Base-by-base conservation (phyloP, 2,888 invertebrate genomes). In the Acleris sparsana region DNA sequence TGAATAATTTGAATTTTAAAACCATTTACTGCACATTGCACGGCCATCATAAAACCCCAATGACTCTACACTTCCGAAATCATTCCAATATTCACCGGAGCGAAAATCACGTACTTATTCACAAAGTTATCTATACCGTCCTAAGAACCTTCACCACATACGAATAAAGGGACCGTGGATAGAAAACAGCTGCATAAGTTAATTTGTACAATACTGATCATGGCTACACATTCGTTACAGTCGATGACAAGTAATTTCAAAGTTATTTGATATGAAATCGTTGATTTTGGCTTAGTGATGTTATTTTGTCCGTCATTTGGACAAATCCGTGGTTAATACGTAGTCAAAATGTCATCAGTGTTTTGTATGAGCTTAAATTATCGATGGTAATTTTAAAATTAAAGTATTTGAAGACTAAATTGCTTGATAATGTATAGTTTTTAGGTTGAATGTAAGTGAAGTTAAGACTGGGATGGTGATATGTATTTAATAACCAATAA, bases 201-300 rank as follows among this genome's bases (percentile, higher is more conserved):
- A 65, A 33, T 5, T 60, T 60, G 65, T 65, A 60, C 17, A 43
- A n/a, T 22, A 46, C 44, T 29, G 33, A 61, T 65, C 65, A 65
- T 52, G 65, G 55, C 44, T 61, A 49, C 65, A 60, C 60, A 66
- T 66, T 66, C 44, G 66, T 66, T 62, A 62, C 61, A 43, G 61
- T 39, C 52, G 52, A 66, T 66, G 66, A 66, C 56, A 57, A 62
- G 62, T 57, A 17, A 43, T 66, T 66, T 66, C 25, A 22, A 39
- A 39, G 52, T 46, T 33, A 29, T 20, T n/a, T 16, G 57, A 57
- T 62, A 61, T 46, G 51, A 56, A 66, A 57, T 60, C 48, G 59
- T 43, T 61, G 33, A 57, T 66, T 51, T 52, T 18, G 29, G 53
- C 11, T 17, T 33, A 13, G 13, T 51, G 46, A 51, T 13, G 43